These are phyloP conservation scores for Julus scandinavius DNA, from an alignment of 2,888 invertebrate genomes.

Conservation along the genomic window DNA sequence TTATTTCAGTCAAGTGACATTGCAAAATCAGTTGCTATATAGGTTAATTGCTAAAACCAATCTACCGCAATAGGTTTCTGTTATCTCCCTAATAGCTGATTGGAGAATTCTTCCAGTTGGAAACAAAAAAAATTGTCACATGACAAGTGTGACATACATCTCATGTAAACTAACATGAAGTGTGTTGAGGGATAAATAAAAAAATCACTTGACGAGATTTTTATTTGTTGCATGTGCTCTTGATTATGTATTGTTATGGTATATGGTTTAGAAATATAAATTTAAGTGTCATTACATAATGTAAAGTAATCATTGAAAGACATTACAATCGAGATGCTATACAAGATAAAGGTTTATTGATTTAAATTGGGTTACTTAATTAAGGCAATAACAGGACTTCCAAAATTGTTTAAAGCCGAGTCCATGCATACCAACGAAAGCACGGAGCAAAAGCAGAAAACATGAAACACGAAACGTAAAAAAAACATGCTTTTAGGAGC, in stretches of 20 bases:
- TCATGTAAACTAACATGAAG: slow-evolving; percentile 1
- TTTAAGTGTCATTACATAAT: neutral
- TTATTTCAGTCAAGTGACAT: slow-evolving; percentile 34
- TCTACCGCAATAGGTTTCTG: neutral
- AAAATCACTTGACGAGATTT: neutral
- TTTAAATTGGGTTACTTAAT: neutral
- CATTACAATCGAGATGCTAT: neutral
- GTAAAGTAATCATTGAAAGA: slow-evolving; percentile 1
- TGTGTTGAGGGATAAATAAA: neutral
- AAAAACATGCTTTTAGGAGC: too few species aligned
- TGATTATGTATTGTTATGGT: neutral
- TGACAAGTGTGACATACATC: slow-evolving; percentile 19
- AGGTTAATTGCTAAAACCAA: slow-evolving; percentile 37
- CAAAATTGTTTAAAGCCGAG: too few species aligned
- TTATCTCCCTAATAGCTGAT: slow-evolving; percentile 12
- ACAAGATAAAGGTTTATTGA: neutral
- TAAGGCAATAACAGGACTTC: neutral
- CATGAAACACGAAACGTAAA: too few species aligned
- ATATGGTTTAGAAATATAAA: neutral
- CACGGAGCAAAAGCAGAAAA: too few species aligned
- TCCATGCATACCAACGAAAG: too few species aligned
- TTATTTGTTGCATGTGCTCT: neutral
- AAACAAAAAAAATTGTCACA: neutral
- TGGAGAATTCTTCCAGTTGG: slow-evolving; percentile 41
- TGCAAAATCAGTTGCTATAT: slow-evolving; percentile 24